These are phyloP conservation scores for Cepaea hortensis DNA, from an alignment of 2,888 invertebrate species.

Conservation along the genomic window DNA sequence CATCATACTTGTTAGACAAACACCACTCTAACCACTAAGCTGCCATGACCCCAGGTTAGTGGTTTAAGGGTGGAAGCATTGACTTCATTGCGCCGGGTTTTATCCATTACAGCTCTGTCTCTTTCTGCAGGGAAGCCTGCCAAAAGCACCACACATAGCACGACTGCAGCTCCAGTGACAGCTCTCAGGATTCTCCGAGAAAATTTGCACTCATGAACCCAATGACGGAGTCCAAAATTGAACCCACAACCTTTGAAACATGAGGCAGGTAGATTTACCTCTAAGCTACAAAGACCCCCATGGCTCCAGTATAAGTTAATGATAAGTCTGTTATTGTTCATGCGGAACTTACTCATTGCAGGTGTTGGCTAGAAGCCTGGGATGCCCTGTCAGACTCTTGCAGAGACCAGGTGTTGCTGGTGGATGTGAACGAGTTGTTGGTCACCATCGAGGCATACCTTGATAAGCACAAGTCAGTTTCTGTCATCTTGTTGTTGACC, in stretches of 20 bases:
- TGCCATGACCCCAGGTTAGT: not conserved
- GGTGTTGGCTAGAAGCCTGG: conserved; percentile 79
- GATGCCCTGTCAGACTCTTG: conserved; percentile 76
- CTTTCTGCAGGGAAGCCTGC: too few species aligned
- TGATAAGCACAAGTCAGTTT: conserved; percentile 86
- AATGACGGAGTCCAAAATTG: too few species aligned
- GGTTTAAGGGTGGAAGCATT: not conserved
- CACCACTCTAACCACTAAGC: not conserved
- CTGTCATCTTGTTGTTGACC: not conserved
- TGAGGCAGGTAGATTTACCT: not conserved
- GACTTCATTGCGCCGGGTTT: too few species aligned
- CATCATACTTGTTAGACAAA: too few species aligned
- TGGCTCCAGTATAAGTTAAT: not conserved
- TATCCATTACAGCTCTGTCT: too few species aligned
- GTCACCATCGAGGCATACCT: conserved; percentile 92
- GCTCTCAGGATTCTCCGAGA: too few species aligned
- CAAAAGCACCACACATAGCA: too few species aligned
- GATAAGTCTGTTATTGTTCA: not conserved
- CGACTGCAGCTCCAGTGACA: too few species aligned
- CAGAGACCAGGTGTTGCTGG: conserved; percentile 83
- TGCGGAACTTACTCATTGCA: conserved; percentile 43
- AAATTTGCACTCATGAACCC: not conserved
- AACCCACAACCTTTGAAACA: too few species aligned
- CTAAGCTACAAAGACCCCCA: not conserved
- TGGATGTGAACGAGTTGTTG: conserved; percentile 89